Conservation (phyloP, 2,888 invertebrate species). For the Metellina segmentata region DNA sequence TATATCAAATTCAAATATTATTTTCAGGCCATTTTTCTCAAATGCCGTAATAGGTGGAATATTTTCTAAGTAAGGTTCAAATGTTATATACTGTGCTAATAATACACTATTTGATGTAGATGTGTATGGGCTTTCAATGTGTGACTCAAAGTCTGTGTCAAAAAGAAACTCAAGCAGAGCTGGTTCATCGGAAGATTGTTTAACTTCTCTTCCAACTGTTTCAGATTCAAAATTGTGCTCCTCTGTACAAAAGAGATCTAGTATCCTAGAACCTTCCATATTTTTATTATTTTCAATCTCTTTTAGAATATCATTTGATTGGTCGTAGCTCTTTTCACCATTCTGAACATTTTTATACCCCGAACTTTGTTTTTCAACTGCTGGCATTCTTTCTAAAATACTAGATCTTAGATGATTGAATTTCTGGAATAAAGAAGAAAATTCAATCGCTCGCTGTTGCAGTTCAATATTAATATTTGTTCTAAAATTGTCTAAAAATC, state of each 20-base stretch:
- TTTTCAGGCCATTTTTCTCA: slow-evolving; percentile 91
- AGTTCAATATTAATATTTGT: slow-evolving; percentile 97
- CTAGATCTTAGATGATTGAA: slow-evolving; percentile 87
- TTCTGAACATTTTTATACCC: slow-evolving; percentile 79
- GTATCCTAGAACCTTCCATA: no score
- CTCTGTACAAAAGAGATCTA: background rate
- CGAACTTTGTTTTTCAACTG: slow-evolving; percentile 86
- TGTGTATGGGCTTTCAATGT: slow-evolving; percentile 44
- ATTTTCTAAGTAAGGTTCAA: slow-evolving; percentile 57
- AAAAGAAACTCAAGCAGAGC: background rate
- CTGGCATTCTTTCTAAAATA: slow-evolving; percentile 97
- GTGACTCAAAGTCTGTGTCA: background rate
- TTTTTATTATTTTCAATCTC: no score
- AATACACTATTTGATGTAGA: slow-evolving; percentile 56
- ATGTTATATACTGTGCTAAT: slow-evolving; percentile 53
- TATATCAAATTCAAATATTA: slow-evolving; percentile 88
- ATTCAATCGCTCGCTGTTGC: slow-evolving; percentile 98
- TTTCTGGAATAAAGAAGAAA: slow-evolving; percentile 92
- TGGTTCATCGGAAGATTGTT: background rate
- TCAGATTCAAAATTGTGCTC: background rate
- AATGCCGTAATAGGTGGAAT: slow-evolving; percentile 87
- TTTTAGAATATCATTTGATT: background rate
- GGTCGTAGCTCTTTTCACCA: slow-evolving; percentile 73
- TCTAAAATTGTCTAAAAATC: slow-evolving; percentile 94
- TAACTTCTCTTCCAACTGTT: background rate